Evolutionary conservation across 2,113 vertebrate species (phyloP).

Genomic region (Scomber colias): DNA sequence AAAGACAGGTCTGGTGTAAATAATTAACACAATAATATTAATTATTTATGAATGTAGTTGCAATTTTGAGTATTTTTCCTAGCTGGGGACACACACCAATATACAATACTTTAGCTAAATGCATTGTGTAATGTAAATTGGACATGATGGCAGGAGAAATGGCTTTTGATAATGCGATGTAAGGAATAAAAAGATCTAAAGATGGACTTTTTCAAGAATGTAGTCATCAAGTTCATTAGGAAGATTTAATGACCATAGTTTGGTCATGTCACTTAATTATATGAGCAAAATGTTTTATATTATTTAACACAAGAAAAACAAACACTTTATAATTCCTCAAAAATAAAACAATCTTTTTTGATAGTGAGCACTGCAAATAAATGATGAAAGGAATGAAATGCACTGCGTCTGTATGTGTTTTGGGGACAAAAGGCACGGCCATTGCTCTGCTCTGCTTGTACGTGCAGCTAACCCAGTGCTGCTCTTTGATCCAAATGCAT

Average conservation of each 20-base stretch:
- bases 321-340: neutral
- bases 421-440: slow-evolving; percentile 43
- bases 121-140: slow-evolving; percentile 12
- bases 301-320: no score
- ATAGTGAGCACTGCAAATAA: slow-evolving; percentile 1
- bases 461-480: slow-evolving; percentile 36
- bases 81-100: neutral
- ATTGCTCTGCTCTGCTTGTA: slow-evolving; percentile 41
- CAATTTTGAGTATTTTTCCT: neutral
- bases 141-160: slow-evolving; percentile 1
- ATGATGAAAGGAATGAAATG: slow-evolving; percentile 4
- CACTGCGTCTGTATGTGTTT: slow-evolving; percentile 25
- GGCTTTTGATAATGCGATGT: no score
- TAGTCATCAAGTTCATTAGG: neutral
- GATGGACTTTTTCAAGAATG: neutral
- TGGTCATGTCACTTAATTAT: neutral
- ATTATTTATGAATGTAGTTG: neutral
- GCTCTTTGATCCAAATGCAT: slow-evolving; percentile 53
- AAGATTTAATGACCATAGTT: neutral
- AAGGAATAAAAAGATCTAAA: no score
- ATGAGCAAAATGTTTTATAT: no score
- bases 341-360: slow-evolving; percentile 10
- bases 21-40: neutral
- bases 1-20: neutral
- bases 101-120: neutral